Percentiles rank a stretch among this genome's conserved stretches.
These are phyloP conservation scores for Trichoplusia ni DNA, from an alignment of 1,140 invertebrate genomes.

Conservation along the genomic window DNA sequence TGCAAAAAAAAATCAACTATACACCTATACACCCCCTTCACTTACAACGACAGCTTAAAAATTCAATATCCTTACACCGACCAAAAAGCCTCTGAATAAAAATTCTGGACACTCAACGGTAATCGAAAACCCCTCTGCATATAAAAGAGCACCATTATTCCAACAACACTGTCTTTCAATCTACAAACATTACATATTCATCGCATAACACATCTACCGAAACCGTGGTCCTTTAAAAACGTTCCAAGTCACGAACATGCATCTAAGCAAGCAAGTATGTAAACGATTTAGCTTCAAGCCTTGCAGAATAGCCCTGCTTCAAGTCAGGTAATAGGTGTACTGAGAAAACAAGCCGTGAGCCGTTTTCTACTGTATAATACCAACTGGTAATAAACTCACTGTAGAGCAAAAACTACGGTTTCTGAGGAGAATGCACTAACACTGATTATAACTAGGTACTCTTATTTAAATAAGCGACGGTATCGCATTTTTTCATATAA, in stretches of 20 bases:
- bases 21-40: no score
- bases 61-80: no score
- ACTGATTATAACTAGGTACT: no score
- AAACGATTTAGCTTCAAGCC: slow-evolving; percentile 27
- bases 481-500: no score
- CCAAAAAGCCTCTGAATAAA: no score
- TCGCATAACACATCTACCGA: slow-evolving; percentile 14
- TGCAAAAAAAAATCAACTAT: no score
- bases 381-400: not conserved
- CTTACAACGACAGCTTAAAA: no score
- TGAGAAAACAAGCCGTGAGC: slow-evolving; percentile 14
- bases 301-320: slow-evolving; percentile 15
- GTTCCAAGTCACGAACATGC: slow-evolving; percentile 21
- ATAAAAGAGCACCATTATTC: slow-evolving; percentile 15
- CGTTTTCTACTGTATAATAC: not conserved
- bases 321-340: slow-evolving; percentile 21
- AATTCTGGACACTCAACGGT: no score
- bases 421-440: no score
- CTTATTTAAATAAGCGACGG: no score
- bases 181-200: slow-evolving; percentile 18
- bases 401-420: no score
- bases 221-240: slow-evolving; percentile 20
- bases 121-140: slow-evolving; percentile 3
- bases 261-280: slow-evolving; percentile 4
- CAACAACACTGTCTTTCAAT: slow-evolving; percentile 21